Percentiles rank a stretch among this genome's conserved stretches.
Evolutionary conservation across 2,797 vertebrate species (phyloP).

Genomic region (Leptodactylus fallax): DNA sequence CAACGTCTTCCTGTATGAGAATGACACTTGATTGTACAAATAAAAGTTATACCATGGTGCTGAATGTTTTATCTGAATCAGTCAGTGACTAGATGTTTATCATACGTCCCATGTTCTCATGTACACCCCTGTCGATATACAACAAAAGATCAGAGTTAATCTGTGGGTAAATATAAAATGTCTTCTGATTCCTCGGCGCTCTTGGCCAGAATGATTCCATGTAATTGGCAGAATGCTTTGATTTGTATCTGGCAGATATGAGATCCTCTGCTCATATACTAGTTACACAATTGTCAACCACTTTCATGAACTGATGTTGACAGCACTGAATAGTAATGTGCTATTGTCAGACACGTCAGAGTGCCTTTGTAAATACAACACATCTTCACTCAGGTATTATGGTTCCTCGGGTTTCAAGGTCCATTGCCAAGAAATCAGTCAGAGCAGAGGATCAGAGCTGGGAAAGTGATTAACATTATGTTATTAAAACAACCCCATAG

Average conservation of each 20-base stretch:
- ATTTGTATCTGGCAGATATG: background rate
- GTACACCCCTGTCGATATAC: too few species aligned
- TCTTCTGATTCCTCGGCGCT: background rate
- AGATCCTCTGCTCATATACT: background rate
- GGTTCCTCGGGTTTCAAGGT: background rate
- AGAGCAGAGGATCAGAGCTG: background rate
- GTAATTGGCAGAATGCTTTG: background rate
- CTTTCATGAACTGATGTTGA: background rate
- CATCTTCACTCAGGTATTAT: background rate
- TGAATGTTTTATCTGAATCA: background rate
- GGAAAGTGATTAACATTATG: background rate
- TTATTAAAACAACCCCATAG: too few species aligned
- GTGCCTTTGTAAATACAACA: background rate
- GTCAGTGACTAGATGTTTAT: too few species aligned
- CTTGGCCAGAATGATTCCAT: background rate
- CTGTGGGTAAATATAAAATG: background rate
- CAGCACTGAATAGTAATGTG: background rate
- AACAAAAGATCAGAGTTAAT: too few species aligned
- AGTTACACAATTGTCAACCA: background rate
- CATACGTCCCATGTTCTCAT: too few species aligned
- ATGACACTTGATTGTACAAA: too few species aligned
- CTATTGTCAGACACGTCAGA: background rate
- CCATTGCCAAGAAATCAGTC: background rate
- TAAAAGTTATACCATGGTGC: background rate
- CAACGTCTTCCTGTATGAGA: too few species aligned